Evolutionary conservation across 2,113 vertebrate genomes (phyloP), one percentile per base, ranked within the genome.

Genomic region (Hydrolagus affinis): DNA sequence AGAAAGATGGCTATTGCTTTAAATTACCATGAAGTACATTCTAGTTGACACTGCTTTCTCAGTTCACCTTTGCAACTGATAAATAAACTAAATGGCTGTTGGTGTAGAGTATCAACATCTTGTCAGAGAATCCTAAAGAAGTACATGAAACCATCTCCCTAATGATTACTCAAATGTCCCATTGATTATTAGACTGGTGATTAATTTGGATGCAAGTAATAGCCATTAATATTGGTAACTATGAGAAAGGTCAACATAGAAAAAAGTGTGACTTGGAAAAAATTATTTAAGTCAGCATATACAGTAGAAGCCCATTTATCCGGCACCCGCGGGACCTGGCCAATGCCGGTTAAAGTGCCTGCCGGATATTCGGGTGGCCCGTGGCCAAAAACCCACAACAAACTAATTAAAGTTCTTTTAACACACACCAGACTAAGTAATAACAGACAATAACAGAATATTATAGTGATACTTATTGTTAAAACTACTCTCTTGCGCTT

Each of bases 21-120:
- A 14, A 15, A 78, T 66, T 23, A 66, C 15, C 28, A 30, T 15
- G 32, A 83, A 83, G 8, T 32, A 64, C 64, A 25, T 62, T 44
- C 44, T 6, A 3, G 66, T 8, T 66, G 77, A 83, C 15, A 17
- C 25, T 30, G 7, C 60, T 83, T 66, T 83, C 15, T 32, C 62
- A 66, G 66, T 83, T 66, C 78, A 83, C 32, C 32, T 83, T 83
- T 83, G 66, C 62, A 66, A 28, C 14, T 21, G 78, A 66, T 66
- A 21, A 12, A 32, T 66, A 83, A 66, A 25, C 78, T 17, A 23
- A 83, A 10, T 66, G 25, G 64, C 25, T 32, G 21, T 83, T 17
- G 2, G 64, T 66, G 66, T 68, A 83, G 28, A 19, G 19, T 68
- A 68, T 83, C 78, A 83, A 64, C 32, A 15, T 44, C 1, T 44